Evolutionary conservation across 2,797 vertebrate genomes (phyloP), one percentile per base, ranked within the genome.

Genomic region (Xerus rutilus): DNA sequence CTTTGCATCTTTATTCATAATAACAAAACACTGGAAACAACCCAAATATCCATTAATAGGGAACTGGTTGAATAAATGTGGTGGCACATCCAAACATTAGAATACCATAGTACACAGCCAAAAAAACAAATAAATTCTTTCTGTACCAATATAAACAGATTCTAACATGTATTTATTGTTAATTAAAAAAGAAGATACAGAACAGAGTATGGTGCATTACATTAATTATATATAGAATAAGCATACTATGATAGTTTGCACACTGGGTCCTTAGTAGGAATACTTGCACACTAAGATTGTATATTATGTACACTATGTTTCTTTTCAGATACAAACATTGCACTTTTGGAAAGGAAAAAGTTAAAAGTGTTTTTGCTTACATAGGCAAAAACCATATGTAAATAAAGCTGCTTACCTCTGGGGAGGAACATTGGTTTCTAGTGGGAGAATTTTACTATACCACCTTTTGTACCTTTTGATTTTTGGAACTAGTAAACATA

Each of bases 1-100:
- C 47, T 76, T 86, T 95, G 43, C 54, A 86, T 39, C n/a, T 76
- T 86, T 94, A 62, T 85, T 94, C 73, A 49, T 91, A 84, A 77
- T 49, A 91, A 32, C 45, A 83, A 94, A 96, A 87, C 43, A 84
- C 81, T 95, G 91, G 85, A 95, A 97, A 97, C 30, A 93, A 91
- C 72, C 87, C 85, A 94, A 86, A 77, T 78, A 52, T 39, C 90
- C 85, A 30, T 69, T 30, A 86, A n/a, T 52, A 70, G 79, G 87
- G 86, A 95, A 96, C 64, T 67, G 70, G 47, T 76, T 81, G 83
- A 95, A 87, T 70, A 86, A 83, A 85, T 65, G 12, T 73, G 18
- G 4, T 6, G 2, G 18, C 30, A 45, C 23, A 52, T 45, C 47
- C 67, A 91, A 93, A 89, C 52, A 65, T 70, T 28, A 82, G 79